Conservation (phyloP, 2,888 invertebrate genomes). For the Lithophane ornitopus region DNA sequence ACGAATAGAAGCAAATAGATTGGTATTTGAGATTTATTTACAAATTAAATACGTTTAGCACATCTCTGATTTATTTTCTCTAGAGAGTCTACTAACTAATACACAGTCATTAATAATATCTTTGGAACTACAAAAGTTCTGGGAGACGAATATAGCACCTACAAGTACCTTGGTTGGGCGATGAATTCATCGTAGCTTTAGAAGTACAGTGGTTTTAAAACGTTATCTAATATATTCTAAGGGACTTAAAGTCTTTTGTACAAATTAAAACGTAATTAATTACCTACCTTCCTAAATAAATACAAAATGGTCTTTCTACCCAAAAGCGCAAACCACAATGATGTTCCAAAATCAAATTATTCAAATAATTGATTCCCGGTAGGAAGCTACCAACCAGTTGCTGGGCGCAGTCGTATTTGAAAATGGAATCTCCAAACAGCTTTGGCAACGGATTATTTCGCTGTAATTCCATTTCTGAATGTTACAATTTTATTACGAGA, state of each 20-base stretch:
- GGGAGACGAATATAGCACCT: neutral
- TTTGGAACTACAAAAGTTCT: neutral
- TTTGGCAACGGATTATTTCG: conserved; percentile 52
- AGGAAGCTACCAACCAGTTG: conserved; percentile 38
- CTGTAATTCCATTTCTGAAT: conserved; percentile 47
- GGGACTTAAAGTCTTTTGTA: neutral
- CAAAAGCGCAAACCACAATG: conserved; percentile 23
- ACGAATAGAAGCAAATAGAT: neutral
- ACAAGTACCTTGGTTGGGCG: too few species aligned
- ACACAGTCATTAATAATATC: neutral
- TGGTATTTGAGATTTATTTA: conserved; percentile 4
- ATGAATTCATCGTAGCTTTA: too few species aligned
- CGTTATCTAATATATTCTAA: too few species aligned
- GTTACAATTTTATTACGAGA: conserved; percentile 42
- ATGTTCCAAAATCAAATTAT: conserved; percentile 41
- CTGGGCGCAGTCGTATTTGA: conserved; percentile 40
- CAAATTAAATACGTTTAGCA: neutral
- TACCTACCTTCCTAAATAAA: neutral
- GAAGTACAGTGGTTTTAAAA: neutral
- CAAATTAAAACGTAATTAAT: neutral
- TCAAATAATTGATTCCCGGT: conserved; percentile 31
- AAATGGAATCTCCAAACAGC: conserved; percentile 53
- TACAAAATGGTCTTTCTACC: neutral
- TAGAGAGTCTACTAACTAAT: neutral
- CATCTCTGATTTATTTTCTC: neutral